These are phyloP conservation scores for Crocuta crocuta DNA, from an alignment of 2,113 vertebrate species.

Conservation along the genomic window DNA sequence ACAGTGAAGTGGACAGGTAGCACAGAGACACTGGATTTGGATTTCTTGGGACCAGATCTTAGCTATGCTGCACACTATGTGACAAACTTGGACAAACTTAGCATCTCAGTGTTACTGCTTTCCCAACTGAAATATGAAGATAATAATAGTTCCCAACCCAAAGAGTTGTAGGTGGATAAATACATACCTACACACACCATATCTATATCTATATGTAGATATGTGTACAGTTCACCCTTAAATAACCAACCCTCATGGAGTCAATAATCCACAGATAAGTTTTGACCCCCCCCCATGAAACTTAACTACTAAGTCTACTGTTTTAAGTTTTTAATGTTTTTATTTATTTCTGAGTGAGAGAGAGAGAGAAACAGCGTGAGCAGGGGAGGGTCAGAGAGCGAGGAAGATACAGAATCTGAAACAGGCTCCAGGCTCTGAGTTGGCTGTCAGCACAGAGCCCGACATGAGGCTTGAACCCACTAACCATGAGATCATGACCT, in stretches of 20 bases:
- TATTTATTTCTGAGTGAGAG: too few relatives aligned
- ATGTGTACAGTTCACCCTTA: not conserved
- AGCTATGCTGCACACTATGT: not conserved
- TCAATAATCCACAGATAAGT: not conserved
- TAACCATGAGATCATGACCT: too few relatives aligned
- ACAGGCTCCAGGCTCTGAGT: too few relatives aligned
- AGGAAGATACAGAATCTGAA: too few relatives aligned
- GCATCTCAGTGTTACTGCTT: not conserved
- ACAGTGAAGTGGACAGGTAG: not conserved
- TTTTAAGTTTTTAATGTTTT: not conserved
- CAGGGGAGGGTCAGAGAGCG: too few relatives aligned
- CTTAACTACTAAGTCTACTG: not conserved
- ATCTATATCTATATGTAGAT: not conserved
- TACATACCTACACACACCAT: not conserved
- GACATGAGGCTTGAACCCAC: too few relatives aligned
- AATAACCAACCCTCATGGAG: not conserved
- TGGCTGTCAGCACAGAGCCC: too few relatives aligned
- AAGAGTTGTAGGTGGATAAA: not conserved
- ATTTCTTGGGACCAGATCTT: not conserved
- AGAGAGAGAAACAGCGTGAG: too few relatives aligned
- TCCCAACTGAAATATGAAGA: not conserved
- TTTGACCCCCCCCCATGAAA: not conserved
- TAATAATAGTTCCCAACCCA: not conserved
- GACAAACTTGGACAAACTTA: not conserved
- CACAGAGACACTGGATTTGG: not conserved